Evolutionary conservation across 2,797 vertebrate genomes (phyloP), one percentile per base, ranked within the genome.

Genomic region (Poeciliopsis infans): DNA sequence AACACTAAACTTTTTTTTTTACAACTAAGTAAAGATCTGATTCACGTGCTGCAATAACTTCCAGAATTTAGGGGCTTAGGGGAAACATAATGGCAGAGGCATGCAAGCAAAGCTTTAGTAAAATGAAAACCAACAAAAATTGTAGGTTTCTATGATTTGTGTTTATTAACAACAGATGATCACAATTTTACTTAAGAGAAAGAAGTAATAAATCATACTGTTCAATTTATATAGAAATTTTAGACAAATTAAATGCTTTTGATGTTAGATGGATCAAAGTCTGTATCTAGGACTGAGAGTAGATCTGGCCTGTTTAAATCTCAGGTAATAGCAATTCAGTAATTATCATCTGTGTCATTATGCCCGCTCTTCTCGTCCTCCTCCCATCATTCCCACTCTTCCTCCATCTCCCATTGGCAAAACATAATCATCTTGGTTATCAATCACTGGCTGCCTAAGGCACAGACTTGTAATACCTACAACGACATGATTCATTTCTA

Each of bases 301-400:
- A 73, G 71, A 76, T 75, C 73, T 64, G 72, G 87, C 82, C 79
- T 3, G 5, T 74, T 84, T 57, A 81, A 78, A 79, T 86, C 84
- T 88, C 83, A 82, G 87, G 83, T 90, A 92, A 91, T 91, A 92
- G 85, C 43, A 78, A 79, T 87, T 90, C 84, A 79, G 84, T 91
- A 92, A 92, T 94, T 85, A 92, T 90, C 89, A 88, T 92, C 87
- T 88, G 81, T 78, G 77, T 91, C 90, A 90, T 91, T 89, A 87
- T 55, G 55, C 59, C 75, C 80, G 83, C 86, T 90, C 87, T 68
- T 69, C 74, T 79, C 83, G 68, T 71, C 85, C 78, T 83, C 77
- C 77, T 71, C 20, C 75, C 81, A 57, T 57, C 45, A 8, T 68
- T 83, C 79, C 75, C 31, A 79, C 85, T 79, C 79, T 83, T 89